A percentile compares a stretch with the other conserved stretches of the same genome.
These are phyloP conservation scores for Conopomorpha cramerella DNA, from an alignment of 1,140 invertebrate genomes.

Conservation along the genomic window DNA sequence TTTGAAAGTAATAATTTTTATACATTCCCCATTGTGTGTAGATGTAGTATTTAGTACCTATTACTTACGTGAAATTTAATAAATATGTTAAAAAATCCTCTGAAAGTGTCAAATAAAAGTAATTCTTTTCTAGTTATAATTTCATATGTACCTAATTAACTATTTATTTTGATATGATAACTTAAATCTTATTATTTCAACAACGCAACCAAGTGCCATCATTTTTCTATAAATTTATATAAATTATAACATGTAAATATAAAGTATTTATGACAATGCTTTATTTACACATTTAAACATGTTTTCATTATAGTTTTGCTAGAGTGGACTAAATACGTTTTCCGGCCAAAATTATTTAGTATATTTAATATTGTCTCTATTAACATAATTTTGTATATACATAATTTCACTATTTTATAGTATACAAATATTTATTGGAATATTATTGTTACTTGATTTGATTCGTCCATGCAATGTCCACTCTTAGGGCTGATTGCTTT, in stretches of 20 bases:
- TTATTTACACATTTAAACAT: no score
- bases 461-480: constrained; percentile 31
- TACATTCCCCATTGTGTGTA: constrained; percentile 31
- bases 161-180: constrained; percentile 8
- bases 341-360: constrained; percentile 43
- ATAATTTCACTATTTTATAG: no score
- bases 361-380: no score
- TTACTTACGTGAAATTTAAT: no score
- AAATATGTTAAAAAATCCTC: constrained; percentile 11
- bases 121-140: constrained; percentile 3
- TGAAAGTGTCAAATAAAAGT: constrained; percentile 17
- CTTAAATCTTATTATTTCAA: constrained; percentile 12
- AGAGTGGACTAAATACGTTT: constrained; percentile 27
- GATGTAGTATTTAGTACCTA: no score
- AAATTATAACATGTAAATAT: constrained; percentile 49
- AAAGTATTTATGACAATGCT: no score
- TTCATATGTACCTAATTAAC: constrained; percentile 10
- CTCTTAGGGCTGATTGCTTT: constrained; percentile 21
- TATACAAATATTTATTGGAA: no score
- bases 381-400: no score
- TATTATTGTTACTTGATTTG: constrained; percentile 17
- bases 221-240: constrained; percentile 39
- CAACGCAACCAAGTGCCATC: constrained; percentile 52
- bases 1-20: constrained; percentile 47
- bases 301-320: constrained; percentile 21